Conservation (phyloP, 2,113 vertebrate species). For the Mastomys coucha region DNA sequence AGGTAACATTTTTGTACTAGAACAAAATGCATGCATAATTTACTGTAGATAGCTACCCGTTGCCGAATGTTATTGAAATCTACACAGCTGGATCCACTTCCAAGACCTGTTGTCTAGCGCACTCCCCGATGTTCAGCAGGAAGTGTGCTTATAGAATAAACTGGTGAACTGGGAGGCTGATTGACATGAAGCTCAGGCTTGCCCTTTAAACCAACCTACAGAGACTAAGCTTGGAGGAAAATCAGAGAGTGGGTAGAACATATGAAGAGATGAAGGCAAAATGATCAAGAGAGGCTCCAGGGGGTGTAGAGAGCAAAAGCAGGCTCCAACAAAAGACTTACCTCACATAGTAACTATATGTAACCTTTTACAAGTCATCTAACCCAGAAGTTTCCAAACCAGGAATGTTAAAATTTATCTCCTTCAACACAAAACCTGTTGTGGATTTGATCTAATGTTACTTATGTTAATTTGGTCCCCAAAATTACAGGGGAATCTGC, state of each 20-base stretch:
- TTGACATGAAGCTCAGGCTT: constrained; percentile 26
- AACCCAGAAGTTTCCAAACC: background rate
- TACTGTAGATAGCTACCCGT: background rate
- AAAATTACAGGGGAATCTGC: too few relatives aligned
- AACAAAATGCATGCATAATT: background rate
- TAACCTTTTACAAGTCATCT: background rate
- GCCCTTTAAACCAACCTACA: constrained; percentile 12
- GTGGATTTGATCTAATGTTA: too few relatives aligned
- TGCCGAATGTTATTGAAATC: constrained; percentile 6
- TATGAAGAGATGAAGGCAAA: background rate
- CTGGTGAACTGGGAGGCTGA: background rate
- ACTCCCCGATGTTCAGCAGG: background rate
- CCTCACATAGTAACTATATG: background rate
- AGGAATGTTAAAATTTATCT: background rate
- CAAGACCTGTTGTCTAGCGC: background rate
- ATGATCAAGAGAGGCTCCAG: background rate
- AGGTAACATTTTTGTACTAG: background rate
- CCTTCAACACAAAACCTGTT: background rate
- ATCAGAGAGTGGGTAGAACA: background rate
- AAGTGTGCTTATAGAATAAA: constrained; percentile 8
- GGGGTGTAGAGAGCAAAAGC: background rate
- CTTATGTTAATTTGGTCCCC: too few relatives aligned
- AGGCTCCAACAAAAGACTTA: background rate
- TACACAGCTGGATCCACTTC: background rate
- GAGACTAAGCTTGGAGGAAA: background rate